Percentiles rank a stretch among this genome's conserved stretches.
Conservation (phyloP, 2,113 vertebrate genomes). For the Okapia johnstoni region DNA sequence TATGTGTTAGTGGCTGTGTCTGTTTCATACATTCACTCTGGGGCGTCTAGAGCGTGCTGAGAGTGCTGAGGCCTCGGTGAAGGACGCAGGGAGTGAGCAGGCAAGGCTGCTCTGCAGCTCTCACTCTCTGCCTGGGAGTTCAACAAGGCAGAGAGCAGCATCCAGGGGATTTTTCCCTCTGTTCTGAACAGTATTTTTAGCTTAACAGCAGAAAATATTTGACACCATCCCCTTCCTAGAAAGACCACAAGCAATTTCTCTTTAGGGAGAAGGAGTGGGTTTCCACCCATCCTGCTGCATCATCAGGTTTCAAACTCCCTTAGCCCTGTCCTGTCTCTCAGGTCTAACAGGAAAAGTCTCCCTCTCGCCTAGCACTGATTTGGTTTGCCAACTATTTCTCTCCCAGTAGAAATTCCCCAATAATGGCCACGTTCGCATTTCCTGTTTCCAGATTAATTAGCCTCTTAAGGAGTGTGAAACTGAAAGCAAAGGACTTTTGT, state of each 20-base stretch:
- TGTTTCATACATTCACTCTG: not conserved
- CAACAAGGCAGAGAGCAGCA: slow-evolving; percentile 20
- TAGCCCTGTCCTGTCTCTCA: not conserved
- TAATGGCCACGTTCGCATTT: not conserved
- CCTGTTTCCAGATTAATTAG: not conserved
- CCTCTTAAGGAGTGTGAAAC: not conserved
- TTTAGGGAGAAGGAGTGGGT: not conserved
- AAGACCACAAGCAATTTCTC: not conserved
- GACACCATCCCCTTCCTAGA: not conserved
- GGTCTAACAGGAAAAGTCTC: not conserved
- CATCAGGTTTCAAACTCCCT: not conserved
- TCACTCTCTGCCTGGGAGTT: not conserved
- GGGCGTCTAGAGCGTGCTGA: not conserved
- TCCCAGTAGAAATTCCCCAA: not conserved
- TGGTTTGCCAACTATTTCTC: not conserved
- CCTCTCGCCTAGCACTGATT: not conserved
- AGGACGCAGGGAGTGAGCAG: not conserved
- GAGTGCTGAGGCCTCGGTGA: slow-evolving; percentile 19
- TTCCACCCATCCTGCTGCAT: not conserved
- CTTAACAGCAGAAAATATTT: not conserved
- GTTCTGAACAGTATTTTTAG: slow-evolving; percentile 16
- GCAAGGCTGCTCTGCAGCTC: not conserved
- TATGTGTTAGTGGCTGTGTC: not conserved
- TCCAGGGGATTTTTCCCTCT: not conserved
- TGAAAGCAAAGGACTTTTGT: not conserved